Conservation (phyloP, 2,113 vertebrate genomes). For the Oceanites oceanicus region DNA sequence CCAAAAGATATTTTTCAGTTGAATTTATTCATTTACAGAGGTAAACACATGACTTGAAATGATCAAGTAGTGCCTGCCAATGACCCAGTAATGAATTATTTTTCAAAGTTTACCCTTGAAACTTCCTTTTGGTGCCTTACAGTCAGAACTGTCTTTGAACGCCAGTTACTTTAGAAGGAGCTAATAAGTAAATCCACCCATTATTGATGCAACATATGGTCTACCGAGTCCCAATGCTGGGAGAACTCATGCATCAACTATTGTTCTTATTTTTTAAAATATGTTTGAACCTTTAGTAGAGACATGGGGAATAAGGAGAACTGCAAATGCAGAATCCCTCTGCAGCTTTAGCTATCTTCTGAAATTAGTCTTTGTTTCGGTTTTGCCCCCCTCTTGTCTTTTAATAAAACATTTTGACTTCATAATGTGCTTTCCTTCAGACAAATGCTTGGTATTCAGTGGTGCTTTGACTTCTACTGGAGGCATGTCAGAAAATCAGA, state of each 20-base stretch:
- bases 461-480: background rate
- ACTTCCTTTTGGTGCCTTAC: background rate
- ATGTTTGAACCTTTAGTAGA: background rate
- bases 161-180: background rate
- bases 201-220: background rate
- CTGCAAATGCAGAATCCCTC: background rate
- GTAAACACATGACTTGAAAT: fast-evolving
- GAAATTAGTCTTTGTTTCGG: background rate
- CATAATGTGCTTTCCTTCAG: background rate
- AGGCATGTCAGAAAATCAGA: background rate
- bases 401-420: background rate
- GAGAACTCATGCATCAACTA: background rate
- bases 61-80: background rate
- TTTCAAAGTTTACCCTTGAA: background rate
- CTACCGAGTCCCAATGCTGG: background rate
- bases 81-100: background rate
- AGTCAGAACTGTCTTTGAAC: background rate
- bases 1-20: background rate
- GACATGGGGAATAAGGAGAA: background rate
- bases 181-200: background rate
- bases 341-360: background rate
- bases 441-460: background rate
- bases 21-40: background rate
- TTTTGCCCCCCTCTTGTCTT: background rate
- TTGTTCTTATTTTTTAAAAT: background rate